Percentiles rank a stretch among this genome's conserved stretches.
These are phyloP conservation scores for Lacerta bilineata DNA, from an alignment of 2,797 vertebrate species.

Conservation along the genomic window DNA sequence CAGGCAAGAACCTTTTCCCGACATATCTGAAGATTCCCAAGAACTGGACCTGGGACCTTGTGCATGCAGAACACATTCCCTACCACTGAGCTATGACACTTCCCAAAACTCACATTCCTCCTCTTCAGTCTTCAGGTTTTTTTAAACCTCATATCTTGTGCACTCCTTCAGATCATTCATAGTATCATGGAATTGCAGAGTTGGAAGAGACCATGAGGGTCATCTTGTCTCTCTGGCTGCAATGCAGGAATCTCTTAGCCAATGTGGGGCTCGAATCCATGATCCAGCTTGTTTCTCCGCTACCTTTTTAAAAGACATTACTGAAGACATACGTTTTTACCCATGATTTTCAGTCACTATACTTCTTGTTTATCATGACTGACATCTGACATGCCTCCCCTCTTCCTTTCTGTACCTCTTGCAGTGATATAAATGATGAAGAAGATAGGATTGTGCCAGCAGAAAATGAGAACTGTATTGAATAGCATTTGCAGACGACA, in stretches of 20 bases:
- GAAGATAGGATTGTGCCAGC: conserved; percentile 6
- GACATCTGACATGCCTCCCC: not conserved
- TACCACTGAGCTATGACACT: not conserved
- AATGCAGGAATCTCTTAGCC: too few relatives aligned
- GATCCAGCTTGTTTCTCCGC: not conserved
- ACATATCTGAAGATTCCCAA: too few relatives aligned
- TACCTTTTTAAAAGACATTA: not conserved
- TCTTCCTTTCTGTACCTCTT: not conserved
- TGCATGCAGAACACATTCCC: not conserved
- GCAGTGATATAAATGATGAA: not conserved
- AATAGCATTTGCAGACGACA: not conserved
- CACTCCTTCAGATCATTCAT: not conserved
- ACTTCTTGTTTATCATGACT: not conserved
- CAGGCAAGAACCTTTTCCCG: not conserved
- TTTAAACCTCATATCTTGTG: not conserved
- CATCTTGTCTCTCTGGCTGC: too few relatives aligned
- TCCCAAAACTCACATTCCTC: not conserved
- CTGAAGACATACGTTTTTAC: not conserved
- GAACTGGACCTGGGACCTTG: not conserved
- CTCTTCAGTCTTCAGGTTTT: not conserved
- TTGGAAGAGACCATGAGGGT: too few relatives aligned
- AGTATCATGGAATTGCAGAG: not conserved
- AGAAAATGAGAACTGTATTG: conserved; percentile 4
- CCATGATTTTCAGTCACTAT: not conserved
- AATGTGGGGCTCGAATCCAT: too few relatives aligned